Evolutionary conservation across 1,140 invertebrate species (phyloP).

Genomic region (Eurosta solidaginis): DNA sequence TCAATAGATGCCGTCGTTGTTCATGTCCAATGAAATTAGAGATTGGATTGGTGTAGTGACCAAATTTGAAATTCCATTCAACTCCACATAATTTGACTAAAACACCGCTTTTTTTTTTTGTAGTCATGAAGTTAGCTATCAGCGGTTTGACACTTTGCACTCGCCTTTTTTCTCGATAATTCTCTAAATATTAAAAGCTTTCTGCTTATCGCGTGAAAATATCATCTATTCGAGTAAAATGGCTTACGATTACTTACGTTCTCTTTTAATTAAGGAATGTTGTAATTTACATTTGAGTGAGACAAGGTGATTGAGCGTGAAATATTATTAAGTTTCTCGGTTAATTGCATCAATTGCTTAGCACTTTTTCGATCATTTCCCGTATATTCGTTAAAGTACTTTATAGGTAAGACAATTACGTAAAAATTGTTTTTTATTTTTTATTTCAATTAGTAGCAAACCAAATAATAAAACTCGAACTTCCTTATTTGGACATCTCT

Average conservation of each 20-base stretch:
- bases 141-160: too few relatives aligned
- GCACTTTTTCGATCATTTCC: neutral
- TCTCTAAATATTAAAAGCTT: too few relatives aligned
- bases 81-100: too few relatives aligned
- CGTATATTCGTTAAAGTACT: neutral
- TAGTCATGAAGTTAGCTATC: too few relatives aligned
- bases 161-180: too few relatives aligned
- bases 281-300: neutral
- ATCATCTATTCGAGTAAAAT: neutral
- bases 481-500: neutral
- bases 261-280: constrained; percentile 4
- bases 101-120: too few relatives aligned
- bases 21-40: too few relatives aligned
- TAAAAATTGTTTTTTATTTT: too few relatives aligned
- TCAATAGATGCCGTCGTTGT: too few relatives aligned
- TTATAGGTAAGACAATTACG: neutral
- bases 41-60: too few relatives aligned
- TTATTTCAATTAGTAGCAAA: too few relatives aligned
- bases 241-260: neutral
- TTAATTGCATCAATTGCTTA: neutral
- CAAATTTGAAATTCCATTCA: too few relatives aligned
- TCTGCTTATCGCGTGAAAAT: neutral
- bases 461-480: neutral
- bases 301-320: neutral
- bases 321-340: neutral